Evolutionary conservation across 2,888 invertebrate species (phyloP), one percentile per base, ranked within the genome.

Genomic region (Phymatocera aterrima): DNA sequence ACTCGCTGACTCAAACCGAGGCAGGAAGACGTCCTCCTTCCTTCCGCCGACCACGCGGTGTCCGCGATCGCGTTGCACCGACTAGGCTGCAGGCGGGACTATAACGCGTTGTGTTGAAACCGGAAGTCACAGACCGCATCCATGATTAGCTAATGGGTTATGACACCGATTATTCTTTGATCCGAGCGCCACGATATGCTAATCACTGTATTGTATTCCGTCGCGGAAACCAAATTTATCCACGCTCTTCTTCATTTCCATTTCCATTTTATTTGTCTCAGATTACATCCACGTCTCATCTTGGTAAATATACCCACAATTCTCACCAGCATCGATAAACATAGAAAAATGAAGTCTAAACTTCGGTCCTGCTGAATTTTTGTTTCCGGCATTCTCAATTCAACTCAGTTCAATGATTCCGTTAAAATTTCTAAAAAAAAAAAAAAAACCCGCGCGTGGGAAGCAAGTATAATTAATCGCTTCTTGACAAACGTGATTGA

Each of bases 231-330:
- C 1, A 65, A 61, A 79, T 75, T 68, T 48, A 37, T 65, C 18
- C 60, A 64, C 75, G 74, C 77, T 78, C 68, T 78, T 40, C 57
- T 79, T 72, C 51, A 64, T 78, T 81, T 78, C 78, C 70, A 48
- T 81, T n/a, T 81, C 79, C 79, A 79, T 81, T 81, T 77, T 80
- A 80, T 80, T 80, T 78, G 80, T 78, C 80, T 80, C 79, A 79
- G 78, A 31, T 12, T 31, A 31, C 28, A 31, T 12, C 8, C 21
- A 51, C 18, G 21, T 18, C 8, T 21, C 51, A 2, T 0, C 18
- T 10, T 3, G 10, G 10, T 10, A 51, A 51, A 21, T 10, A 18
- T 21, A 18, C 8, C 3, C 40, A 6, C 3, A 1, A n/a, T n/a
- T n/a, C n/a, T n/a, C n/a, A n/a, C n/a, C n/a, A 43, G 43, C 43